Evolutionary conservation across 2,888 invertebrate genomes (phyloP), one percentile per base, ranked within the genome.

Genomic region (Scaptomyza cyrtandrae): DNA sequence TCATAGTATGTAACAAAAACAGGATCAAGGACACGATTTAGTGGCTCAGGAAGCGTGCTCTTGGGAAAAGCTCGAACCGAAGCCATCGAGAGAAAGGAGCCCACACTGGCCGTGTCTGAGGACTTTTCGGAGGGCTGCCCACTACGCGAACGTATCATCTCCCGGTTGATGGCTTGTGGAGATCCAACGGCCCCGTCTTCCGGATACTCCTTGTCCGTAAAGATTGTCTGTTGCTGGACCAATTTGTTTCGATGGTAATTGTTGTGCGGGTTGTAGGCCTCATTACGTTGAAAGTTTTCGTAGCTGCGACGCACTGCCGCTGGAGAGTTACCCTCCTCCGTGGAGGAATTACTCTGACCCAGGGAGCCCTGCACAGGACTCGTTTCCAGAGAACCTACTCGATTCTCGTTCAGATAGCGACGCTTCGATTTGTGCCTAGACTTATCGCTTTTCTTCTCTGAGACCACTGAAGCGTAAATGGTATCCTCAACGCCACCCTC

Each of bases 71-170:
- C 95, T 86, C 95, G 96, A 10, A 97, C 95, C 2, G 97, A 96
- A 24, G 96, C 96, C 97, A 97, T 97, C 0, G 97, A 97, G 6
- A 97, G 93, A 88, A 96, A 97, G 0, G 97, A 97, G 49, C 96
- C 96, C 0, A 97, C 94, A 4, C 94, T 94, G 6, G 93, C 93
- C 0, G 94, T 94, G 7, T 92, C 92, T 1, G 91, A 91, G 9
- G 91, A 91, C 43, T 89, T 91, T 16, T 91, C 91, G 0, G 90
- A 82, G 6, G 90, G 89, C 11, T 90, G 90, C 0, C 88, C 49
- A 10, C 61, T 69, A 0, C 61, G 65, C 0, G 87, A 86, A 7
- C 89, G 88, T 54, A 91, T 88, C 24, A 92, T 88, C 67, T 92
- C 90, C 16, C 88, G 90, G 58, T 91, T 92, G 4, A 91, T 91